Conservation (phyloP, 2,113 vertebrate genomes). For the Rhegmatorhina hoffmannsi region DNA sequence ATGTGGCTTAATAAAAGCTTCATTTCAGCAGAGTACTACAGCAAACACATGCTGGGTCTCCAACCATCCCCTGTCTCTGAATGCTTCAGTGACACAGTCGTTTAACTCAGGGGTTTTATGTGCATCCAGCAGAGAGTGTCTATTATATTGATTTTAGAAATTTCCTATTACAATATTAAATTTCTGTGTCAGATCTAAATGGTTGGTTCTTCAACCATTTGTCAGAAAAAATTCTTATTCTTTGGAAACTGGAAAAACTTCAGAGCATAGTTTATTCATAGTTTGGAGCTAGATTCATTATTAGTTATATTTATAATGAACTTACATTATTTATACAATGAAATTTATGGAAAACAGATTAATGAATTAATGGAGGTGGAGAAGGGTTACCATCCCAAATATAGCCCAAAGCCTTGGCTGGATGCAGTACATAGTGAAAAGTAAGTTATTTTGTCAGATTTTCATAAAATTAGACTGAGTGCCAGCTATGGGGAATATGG, state of each 20-base stretch:
- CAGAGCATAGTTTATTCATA: constrained; percentile 27
- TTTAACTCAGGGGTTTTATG: constrained; percentile 52
- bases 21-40: constrained; percentile 1
- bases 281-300: constrained; percentile 1
- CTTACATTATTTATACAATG: constrained; percentile 17
- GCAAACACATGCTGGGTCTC: constrained; percentile 36
- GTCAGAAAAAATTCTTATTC: constrained; percentile 1
- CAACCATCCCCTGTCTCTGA: not conserved
- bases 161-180: constrained; percentile 48
- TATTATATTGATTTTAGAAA: constrained; percentile 46
- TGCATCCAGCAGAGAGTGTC: constrained; percentile 23
- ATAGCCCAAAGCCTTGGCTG: constrained; percentile 1
- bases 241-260: constrained; percentile 4
- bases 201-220: not conserved
- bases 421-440: not conserved
- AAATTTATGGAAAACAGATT: constrained; percentile 41
- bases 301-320: constrained; percentile 51
- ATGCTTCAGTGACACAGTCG: not conserved
- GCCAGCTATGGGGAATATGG: not conserved
- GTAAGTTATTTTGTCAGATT: constrained; percentile 18
- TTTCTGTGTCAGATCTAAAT: constrained; percentile 30
- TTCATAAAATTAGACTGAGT: constrained; percentile 18
- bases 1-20: constrained; percentile 53
- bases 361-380: not conserved
- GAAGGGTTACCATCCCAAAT: not conserved